phyloP scores from a whole-genome alignment of 2,113 vertebrate species.

The Salvator merianae region DNA sequence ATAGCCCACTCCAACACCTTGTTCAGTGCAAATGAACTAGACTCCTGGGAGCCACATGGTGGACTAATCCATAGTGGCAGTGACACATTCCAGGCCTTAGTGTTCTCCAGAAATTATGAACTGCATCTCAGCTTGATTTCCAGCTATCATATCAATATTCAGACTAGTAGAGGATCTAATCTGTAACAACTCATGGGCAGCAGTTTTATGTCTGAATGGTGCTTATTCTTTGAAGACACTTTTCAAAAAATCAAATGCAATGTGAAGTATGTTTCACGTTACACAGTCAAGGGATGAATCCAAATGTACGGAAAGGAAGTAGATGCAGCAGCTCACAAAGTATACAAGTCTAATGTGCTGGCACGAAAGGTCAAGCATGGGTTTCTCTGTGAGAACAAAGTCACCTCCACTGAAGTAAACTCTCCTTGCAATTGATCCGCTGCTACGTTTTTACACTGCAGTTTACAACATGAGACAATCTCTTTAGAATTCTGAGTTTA shows the following conservation, averaged over 20 bases:
- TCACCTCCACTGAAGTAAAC: background rate
- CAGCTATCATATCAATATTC: too few species aligned
- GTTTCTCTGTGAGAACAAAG: background rate
- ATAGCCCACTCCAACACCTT: too few species aligned
- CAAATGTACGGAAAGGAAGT: background rate
- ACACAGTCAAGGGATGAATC: background rate
- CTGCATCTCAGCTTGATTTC: too few species aligned
- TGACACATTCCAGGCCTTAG: too few species aligned
- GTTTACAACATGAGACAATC: slow-evolving; percentile 1
- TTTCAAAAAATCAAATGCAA: background rate
- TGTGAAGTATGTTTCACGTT: background rate
- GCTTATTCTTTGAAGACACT: background rate
- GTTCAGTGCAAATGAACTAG: too few species aligned
- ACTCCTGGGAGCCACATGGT: too few species aligned
- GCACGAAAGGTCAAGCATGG: background rate
- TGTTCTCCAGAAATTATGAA: too few species aligned
- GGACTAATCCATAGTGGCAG: too few species aligned
- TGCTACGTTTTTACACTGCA: background rate
- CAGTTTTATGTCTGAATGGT: background rate
- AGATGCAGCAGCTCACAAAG: background rate
- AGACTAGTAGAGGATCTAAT: too few species aligned
- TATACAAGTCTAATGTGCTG: background rate
- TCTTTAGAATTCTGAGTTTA: background rate
- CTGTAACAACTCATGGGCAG: too few species aligned
- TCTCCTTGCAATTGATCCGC: background rate